Evolutionary conservation across 2,797 vertebrate genomes (phyloP), one percentile per base, ranked within the genome.

Genomic region (Fistularia tabacaria): DNA sequence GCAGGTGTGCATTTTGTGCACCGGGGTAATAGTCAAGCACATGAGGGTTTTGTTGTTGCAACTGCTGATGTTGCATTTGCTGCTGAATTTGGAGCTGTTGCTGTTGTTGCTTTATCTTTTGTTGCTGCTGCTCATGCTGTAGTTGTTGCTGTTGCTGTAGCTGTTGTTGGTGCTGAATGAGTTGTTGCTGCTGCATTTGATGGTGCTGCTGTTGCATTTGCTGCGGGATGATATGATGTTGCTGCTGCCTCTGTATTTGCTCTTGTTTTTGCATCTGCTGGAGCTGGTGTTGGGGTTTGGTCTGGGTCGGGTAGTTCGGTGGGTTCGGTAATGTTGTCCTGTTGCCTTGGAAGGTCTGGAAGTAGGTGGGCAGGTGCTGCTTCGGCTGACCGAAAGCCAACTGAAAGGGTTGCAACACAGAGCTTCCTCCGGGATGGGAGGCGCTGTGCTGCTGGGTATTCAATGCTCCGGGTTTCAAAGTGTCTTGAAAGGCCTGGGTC

Each of bases 301-400:
- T 56, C 7, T 92, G 92, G 0, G 88, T 58, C 0, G 88, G 81
- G 73, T 93, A 93, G 37, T 90, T 92, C 0, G 84, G 86, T 1
- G 94, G 87, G 81, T 92, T 96, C 0, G 94, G 92, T 57, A 94
- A 88, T 37, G 92, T 79, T 8, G 90, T 77, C 64, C 92, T 88
- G 72, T 89, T 92, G 67, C 94, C 91, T 69, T 94, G 93, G 79
- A 98, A 97, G 56, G 90, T 87, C 58, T 95, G 95, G 76, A 93
- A 91, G 76, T 94, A 89, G 7, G 91, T 89, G 9, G 93, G 84
- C 59, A 91, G 81, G 63, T 89, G 87, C 71, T 92, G 93, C 81
- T 94, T 95, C 65, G 94, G 94, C 80, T 96, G 94, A 67, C 96
- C 97, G 9, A 99, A 99, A 0, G 97, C 97, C 82, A 98, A 70